These are phyloP conservation scores for Bergia puertoricense DNA, from an alignment of 92 coral and sea anemone genomes.

Conservation along the genomic window DNA sequence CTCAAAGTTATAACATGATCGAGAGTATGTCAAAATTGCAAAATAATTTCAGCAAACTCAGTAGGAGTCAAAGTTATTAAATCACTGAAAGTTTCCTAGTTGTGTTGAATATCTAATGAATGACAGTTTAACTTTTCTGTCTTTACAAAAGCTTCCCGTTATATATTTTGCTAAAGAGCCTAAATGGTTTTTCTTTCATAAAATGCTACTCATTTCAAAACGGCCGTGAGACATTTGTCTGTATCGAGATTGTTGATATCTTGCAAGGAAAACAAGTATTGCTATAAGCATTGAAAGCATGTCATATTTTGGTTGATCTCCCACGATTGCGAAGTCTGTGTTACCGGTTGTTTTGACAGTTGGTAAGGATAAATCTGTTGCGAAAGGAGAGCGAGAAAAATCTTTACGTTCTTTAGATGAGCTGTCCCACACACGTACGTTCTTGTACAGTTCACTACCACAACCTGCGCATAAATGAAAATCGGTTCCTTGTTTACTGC, in stretches of 20 bases:
- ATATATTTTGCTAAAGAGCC: constrained; percentile 18
- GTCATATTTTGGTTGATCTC: constrained; percentile 23
- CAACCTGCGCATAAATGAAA: neutral
- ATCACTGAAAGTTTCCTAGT: neutral
- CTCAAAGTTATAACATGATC: neutral
- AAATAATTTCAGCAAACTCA: constrained; percentile 4
- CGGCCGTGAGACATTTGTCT: constrained; percentile 37
- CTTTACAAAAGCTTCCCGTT: neutral
- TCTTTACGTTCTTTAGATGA: no score
- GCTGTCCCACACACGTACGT: neutral
- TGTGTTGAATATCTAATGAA: neutral
- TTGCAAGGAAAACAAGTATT: constrained; percentile 11
- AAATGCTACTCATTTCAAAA: constrained; percentile 21
- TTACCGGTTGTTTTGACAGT: neutral
- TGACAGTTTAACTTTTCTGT: neutral
- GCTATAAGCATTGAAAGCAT: constrained; percentile 25
- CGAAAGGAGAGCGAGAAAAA: neutral
- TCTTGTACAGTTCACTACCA: neutral
- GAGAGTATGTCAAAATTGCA: neutral
- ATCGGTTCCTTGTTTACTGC: neutral
- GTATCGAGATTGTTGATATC: constrained; percentile 30
- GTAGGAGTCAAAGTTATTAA: constrained; percentile 11
- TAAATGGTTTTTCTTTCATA: constrained; percentile 6
- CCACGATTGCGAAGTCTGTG: constrained; percentile 28
- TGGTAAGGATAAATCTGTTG: neutral